Evolutionary conservation across 2,797 vertebrate species (phyloP), one percentile per base, ranked within the genome.

Genomic region (Pyrocephalus nanus): DNA sequence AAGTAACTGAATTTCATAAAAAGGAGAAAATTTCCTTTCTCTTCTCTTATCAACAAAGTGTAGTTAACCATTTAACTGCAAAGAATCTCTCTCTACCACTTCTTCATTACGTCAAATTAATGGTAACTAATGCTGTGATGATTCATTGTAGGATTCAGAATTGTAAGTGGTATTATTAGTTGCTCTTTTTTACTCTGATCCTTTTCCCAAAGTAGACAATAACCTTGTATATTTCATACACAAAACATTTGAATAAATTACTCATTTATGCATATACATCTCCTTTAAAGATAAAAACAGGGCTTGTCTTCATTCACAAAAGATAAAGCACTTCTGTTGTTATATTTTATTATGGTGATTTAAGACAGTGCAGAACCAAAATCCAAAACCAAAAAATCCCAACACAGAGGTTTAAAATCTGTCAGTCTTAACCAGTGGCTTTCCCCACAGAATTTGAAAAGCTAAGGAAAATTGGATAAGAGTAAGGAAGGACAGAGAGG

Each of bases 231-330:
- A 94, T 79, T 86, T 95, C 26, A 1, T 81, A 86, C 61, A 91
- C 67, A 92, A 97, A 96, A 85, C 77, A 96, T 95, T 93, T 92
- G 93, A 97, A 96, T 89, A 90, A 95, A 97, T 94, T 67, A 71
- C 38, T 58, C 36, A 88, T 32, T 94, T 78, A 93, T 82, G 55
- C 57, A 94, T 36, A 90, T 40, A 61, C 61, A 93, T 92, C 75
- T 81, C 88, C 38, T 78, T 94, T 88, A 95, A 96, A 96, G 86
- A 86, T 92, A 83, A 96, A 96, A 89, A 81, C 75, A 74, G 40
- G 21, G 9, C 12, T 75, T 74, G 92, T 95, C 95, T 94, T 95
- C 55, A 96, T 81, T 82, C 66, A 96, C 93, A 96, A 96, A 96
- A 93, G 90, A 94, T 58, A 88, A 90, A 95, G 22, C 29, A 77